Evolutionary conservation across 2,797 vertebrate species (phyloP), one percentile per base, ranked within the genome.

Genomic region (Helicolenus hilgendorfi): DNA sequence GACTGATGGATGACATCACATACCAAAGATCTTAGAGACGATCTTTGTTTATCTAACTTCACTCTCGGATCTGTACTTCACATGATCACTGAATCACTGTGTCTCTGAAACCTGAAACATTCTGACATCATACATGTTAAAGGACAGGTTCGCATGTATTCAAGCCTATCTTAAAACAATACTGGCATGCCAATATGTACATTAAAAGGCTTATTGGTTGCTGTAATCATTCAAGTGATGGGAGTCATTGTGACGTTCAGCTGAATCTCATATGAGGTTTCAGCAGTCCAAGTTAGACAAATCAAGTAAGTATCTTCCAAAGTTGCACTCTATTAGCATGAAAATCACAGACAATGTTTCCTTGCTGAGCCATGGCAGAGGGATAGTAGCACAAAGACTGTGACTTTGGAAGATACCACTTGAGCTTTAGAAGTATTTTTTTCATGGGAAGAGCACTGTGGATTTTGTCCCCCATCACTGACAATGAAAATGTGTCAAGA

Each of bases 11-110:
- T 81, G 59, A 84, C 64, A 41, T 72, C 55, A 78, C 72, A 84
- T 63, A 68, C 70, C 55, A 81, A 18, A 71, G 69, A 72, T 36
- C 38, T 80, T 33, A 20, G 27, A 78, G 33, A 64, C 27, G 1
- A 29, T 22, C 31, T 59, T 11, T 70, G 71, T 77, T 85, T 72
- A 81, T 76, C 65, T 41, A 58, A 18, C 27, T 18, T n/a, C 13
- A 26, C 22, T 81, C n/a, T 53, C 3, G 38, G 15, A 73, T 33
- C 41, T 45, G 8, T 31, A 3, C 13, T 27, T 26, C 20, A 71
- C 4, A 8, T 81, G 35, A 85, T 79, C 56, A 73, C 31, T 35
- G 11, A 68, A 29, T 53, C 31, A 1, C 4, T 64, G 7, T 81
- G 86, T 49, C 45, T 49, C 45, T 49, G 45, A 49, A 49, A 49